Base-by-base conservation (phyloP, 1,140 invertebrate genomes). In the Diuraphis noxia region DNA sequence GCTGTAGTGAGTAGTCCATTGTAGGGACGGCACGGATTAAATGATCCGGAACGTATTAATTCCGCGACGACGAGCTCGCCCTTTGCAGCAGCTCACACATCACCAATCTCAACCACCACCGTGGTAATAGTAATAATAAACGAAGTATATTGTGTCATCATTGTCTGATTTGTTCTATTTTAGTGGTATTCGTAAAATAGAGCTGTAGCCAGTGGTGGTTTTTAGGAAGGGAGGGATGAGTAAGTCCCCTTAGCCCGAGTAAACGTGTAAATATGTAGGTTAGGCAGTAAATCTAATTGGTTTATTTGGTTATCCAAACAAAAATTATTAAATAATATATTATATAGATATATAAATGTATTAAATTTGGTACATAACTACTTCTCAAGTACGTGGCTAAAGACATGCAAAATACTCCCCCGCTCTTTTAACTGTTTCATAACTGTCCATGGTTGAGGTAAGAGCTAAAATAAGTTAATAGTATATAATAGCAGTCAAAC, bases 1-100 rank as follows among this genome's bases (percentile, higher is more conserved):
- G 84, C 8, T 5, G 87, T 30, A 13, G 25, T 9, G 40, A 89
- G 36, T 36, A 38, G 79, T 49, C 34, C 84, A 46, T 56, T 52
- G 23, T 87, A 23, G 8, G 21, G 34, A 41, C 36, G 13, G 72
- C 77, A 7, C 77, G 63, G 63, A 79, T 90, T 81, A 90, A 90
- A 90, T 90, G 88, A 77, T 43, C 88, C 43, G 88, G 72, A 90
- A 90, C 88, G 88, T 90, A 49, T 90, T 90, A 90, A 90, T 90
- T 90, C 88, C 88, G 41, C 72, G 88, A 90, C 88, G 88, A 21
- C 77, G 88, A 49, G n/a, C n/a, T 72, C 41, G 72, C 56, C 30
- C 36, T 85, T 56, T 77, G 40, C 56, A 84, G 36, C 36, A n/a
- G 34, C 40, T 5, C 46, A 40, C 30, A 88, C 36, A 38, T 41